Percentiles rank a stretch among this genome's conserved stretches.
Conservation (phyloP, 2,797 vertebrate species). For the Chloroceryle amazona region DNA sequence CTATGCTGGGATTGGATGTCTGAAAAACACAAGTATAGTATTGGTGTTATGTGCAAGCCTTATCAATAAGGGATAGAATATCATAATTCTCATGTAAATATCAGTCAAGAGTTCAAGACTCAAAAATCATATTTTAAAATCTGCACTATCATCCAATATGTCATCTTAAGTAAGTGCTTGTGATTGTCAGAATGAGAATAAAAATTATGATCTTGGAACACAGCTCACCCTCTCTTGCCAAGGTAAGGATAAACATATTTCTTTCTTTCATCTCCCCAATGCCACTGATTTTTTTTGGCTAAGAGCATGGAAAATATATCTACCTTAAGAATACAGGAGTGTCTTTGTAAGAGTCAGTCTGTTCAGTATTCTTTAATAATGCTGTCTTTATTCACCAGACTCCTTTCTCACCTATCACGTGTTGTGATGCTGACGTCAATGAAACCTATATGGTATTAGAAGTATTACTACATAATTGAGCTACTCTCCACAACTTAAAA, state of each 20-base stretch:
- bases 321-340: slow-evolving; percentile 30
- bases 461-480: background rate
- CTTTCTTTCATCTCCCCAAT: slow-evolving; percentile 12
- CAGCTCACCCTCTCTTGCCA: slow-evolving; percentile 49
- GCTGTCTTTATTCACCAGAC: background rate
- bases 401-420: background rate
- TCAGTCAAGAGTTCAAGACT: slow-evolving; percentile 54
- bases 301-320: slow-evolving; percentile 30
- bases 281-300: slow-evolving; percentile 24
- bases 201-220: slow-evolving; percentile 56
- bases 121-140: slow-evolving; percentile 41
- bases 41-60: background rate
- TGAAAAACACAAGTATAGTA: background rate
- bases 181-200: slow-evolving; percentile 62
- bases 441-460: background rate
- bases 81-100: slow-evolving; percentile 42
- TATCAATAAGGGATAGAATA: slow-evolving; percentile 24
- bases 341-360: slow-evolving; percentile 31
- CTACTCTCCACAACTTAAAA: background rate
- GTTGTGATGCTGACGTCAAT: background rate
- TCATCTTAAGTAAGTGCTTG: slow-evolving; percentile 60
- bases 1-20: background rate
- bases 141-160: slow-evolving; percentile 8
- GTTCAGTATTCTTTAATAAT: slow-evolving; percentile 5
- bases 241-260: slow-evolving; percentile 25